Conservation (phyloP, 92 coral and sea anemone genomes). For the Zoanthus gigantus region DNA sequence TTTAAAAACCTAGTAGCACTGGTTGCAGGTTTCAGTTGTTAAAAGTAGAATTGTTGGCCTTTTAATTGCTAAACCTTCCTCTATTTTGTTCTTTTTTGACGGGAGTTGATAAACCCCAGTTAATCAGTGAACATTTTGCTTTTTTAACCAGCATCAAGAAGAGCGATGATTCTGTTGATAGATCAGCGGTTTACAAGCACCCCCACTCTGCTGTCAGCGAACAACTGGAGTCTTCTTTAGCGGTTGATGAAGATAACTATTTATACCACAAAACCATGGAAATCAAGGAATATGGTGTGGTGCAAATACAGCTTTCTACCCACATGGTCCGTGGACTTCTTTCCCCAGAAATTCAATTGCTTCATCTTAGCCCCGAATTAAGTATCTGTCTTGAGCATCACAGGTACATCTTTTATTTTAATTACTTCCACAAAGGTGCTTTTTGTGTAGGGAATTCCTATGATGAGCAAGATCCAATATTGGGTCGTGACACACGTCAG, state of each 20-base stretch:
- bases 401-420: slow-evolving; percentile 3
- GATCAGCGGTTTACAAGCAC: slow-evolving; percentile 13
- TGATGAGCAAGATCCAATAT: no score
- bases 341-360: slow-evolving; percentile 81
- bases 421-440: background rate
- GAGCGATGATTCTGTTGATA: background rate
- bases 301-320: slow-evolving; percentile 80
- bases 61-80: no score
- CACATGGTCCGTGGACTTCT: slow-evolving; percentile 74
- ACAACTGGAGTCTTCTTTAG: background rate
- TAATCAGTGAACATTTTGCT: background rate
- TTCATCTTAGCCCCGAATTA: slow-evolving; percentile 67
- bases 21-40: no score
- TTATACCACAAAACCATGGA: slow-evolving; percentile 57
- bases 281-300: slow-evolving; percentile 69
- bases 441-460: no score
- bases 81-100: no score
- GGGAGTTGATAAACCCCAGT: no score
- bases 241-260: slow-evolving; percentile 48
- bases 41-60: no score
- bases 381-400: slow-evolving; percentile 90
- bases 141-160: background rate
- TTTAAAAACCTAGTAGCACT: no score
- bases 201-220: slow-evolving; percentile 15
- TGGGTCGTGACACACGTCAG: no score